These are phyloP conservation scores for Falco naumanni DNA, from an alignment of 2,797 vertebrate species.

Conservation along the genomic window DNA sequence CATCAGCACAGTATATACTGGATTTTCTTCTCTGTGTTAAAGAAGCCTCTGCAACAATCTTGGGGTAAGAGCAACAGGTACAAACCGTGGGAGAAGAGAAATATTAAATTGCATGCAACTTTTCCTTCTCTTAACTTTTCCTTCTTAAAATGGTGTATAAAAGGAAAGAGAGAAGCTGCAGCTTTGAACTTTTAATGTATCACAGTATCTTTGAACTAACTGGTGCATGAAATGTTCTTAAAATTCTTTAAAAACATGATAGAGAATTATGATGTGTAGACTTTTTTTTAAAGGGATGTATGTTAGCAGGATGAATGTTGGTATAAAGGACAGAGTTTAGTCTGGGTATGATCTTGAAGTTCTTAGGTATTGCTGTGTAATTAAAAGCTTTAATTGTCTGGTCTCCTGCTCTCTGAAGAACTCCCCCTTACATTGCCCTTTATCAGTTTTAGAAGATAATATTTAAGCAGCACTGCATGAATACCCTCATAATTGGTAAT, in stretches of 20 bases:
- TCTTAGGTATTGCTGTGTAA: slow-evolving; percentile 13
- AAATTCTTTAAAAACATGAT: slow-evolving; percentile 53
- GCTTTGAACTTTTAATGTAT: slow-evolving; percentile 64
- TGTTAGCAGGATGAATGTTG: neutral
- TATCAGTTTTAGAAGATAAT: slow-evolving; percentile 44
- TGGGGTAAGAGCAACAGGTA: neutral
- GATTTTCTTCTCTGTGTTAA: neutral
- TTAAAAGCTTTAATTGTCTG: slow-evolving; percentile 27
- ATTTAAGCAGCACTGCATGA: slow-evolving; percentile 9
- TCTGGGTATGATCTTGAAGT: slow-evolving; percentile 1
- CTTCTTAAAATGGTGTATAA: slow-evolving; percentile 46
- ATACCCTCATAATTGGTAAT: slow-evolving; percentile 26
- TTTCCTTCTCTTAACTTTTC: slow-evolving; percentile 29
- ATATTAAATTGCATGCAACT: slow-evolving; percentile 1
- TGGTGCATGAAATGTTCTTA: slow-evolving; percentile 67
- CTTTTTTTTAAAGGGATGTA: neutral
- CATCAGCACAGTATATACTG: neutral
- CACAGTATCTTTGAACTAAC: slow-evolving; percentile 71
- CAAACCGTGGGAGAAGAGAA: neutral
- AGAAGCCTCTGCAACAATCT: neutral
- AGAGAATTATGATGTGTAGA: slow-evolving; percentile 44
- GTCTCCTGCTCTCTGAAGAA: neutral
- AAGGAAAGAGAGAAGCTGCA: slow-evolving; percentile 39
- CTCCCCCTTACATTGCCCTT: neutral
- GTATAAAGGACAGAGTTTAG: slow-evolving; percentile 1